Base-by-base conservation (phyloP, 2,888 invertebrate genomes). In the Leptinotarsa haldemani region DNA sequence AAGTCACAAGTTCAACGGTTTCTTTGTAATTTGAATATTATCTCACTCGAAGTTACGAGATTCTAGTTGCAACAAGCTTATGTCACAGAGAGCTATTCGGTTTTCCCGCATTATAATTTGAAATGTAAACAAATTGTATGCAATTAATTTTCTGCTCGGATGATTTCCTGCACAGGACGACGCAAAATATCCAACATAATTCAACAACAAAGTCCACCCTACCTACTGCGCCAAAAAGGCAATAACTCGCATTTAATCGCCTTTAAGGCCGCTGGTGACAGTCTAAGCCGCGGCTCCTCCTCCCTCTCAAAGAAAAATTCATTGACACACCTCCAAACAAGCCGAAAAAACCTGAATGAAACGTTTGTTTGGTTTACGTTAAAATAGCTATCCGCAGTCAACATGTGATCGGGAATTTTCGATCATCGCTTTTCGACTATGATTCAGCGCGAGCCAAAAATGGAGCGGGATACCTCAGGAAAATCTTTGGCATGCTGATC, bases 371-470 rank as follows among this genome's bases (percentile, higher is more conserved):
- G 16, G 4, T 61, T 7, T 22, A 15, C 12, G 30, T 65, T 25
- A 50, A 66, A 50, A 50, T 66, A 25, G 50, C 25, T 52, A 25
- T 66, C 22, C 48, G 50, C 18, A 7, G 1, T 3, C 15, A 61
- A 71, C 47, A 46, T 40, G n/a, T 61, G 61, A 61, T 56, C 50
- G 56, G 66, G 61, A 65, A 70, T 70, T 70, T 70, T 65, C 70
- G 61, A 61, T 61, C 61, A 61, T 53, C 48, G 65, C 47, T 52
- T 40, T 40, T 16, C 18, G 40, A 18, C 65, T 61, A 68, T 78
- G 77, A 78, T 68, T 75, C 77, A 78, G 61, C 76, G 61, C 78
- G 75, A 63, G 70, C 78, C 78, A 73, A 79, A 79, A 79, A 79
- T 76, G 78, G 78, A 65, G 61, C 64, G 76, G 76, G 50, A 71